phyloP scores from a whole-genome alignment of 2,888 invertebrate species.

The Thymelicus sylvestris region DNA sequence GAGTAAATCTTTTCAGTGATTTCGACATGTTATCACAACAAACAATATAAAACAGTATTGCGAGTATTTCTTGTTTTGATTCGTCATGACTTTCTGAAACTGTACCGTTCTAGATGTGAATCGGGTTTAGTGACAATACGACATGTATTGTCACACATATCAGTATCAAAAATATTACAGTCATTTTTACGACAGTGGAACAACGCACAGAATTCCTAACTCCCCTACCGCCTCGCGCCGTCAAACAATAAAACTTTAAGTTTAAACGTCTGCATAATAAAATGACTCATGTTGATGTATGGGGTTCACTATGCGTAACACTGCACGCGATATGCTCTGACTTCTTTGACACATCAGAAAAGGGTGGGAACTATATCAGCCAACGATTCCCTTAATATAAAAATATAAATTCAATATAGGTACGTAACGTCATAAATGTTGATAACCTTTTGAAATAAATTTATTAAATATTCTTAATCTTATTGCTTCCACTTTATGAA shows the following conservation, averaged over 20 bases:
- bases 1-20: too few species aligned
- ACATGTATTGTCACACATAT: too few species aligned
- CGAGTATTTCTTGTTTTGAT: too few species aligned
- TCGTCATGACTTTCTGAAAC: too few species aligned
- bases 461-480: background rate
- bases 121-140: background rate
- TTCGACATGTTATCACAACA: too few species aligned
- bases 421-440: too few species aligned
- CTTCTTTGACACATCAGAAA: background rate
- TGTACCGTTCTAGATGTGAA: background rate
- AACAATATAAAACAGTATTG: too few species aligned
- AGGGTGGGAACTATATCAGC: background rate
- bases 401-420: background rate
- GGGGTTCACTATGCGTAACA: slow-evolving; percentile 1
- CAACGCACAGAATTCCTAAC: slow-evolving; percentile 16
- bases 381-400: background rate
- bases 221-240: slow-evolving; percentile 8
- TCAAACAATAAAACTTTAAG: slow-evolving; percentile 28
- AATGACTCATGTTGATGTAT: slow-evolving; percentile 31
- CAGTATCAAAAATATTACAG: background rate
- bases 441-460: background rate
- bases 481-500: too few species aligned
- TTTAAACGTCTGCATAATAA: slow-evolving; percentile 20
- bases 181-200: slow-evolving; percentile 2
- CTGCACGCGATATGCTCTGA: slow-evolving; percentile 24